Conservation (phyloP, 2,888 invertebrate species). For the Ecdyonurus torrentis region DNA sequence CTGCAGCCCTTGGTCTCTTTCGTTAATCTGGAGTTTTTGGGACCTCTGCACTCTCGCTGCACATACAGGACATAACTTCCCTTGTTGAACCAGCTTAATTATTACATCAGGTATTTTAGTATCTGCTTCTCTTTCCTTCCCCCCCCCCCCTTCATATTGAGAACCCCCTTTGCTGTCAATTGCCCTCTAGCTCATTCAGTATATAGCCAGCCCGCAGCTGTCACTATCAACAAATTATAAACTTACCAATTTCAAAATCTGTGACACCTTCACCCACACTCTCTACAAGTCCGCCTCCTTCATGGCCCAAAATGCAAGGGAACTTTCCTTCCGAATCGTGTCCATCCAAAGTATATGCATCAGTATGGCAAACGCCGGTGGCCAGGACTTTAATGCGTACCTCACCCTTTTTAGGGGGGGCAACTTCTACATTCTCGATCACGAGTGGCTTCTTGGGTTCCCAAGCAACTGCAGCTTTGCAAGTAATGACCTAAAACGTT, state of each 20-base stretch:
- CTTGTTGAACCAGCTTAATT: too few relatives aligned
- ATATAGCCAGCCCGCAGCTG: not conserved
- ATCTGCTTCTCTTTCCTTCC: too few relatives aligned
- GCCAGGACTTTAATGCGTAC: conserved; percentile 65
- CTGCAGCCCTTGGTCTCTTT: too few relatives aligned
- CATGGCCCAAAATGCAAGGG: conserved; percentile 89
- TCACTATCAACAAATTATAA: conserved; percentile 5
- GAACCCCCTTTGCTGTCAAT: not conserved
- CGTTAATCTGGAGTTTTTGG: too few relatives aligned
- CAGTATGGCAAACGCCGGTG: conserved; percentile 83
- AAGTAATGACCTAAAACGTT: conserved; percentile 55
- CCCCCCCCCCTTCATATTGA: too few relatives aligned
- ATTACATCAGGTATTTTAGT: too few relatives aligned
- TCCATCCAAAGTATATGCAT: conserved; percentile 77
- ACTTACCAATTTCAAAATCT: conserved; percentile 54
- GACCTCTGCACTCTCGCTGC: too few relatives aligned
- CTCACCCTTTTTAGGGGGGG: conserved; percentile 85
- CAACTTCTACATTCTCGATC: conserved; percentile 86
- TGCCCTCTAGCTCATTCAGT: not conserved
- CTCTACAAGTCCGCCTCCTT: conserved; percentile 93
- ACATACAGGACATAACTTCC: too few relatives aligned
- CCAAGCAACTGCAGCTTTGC: conserved; percentile 96
- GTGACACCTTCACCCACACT: conserved; percentile 88
- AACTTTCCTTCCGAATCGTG: conserved; percentile 82
- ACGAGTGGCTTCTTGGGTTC: conserved; percentile 72